A percentile compares a stretch with the other conserved stretches of the same genome.
Evolutionary conservation across 2,113 vertebrate genomes (phyloP).

Genomic region (Cricetomys ansorgei): DNA sequence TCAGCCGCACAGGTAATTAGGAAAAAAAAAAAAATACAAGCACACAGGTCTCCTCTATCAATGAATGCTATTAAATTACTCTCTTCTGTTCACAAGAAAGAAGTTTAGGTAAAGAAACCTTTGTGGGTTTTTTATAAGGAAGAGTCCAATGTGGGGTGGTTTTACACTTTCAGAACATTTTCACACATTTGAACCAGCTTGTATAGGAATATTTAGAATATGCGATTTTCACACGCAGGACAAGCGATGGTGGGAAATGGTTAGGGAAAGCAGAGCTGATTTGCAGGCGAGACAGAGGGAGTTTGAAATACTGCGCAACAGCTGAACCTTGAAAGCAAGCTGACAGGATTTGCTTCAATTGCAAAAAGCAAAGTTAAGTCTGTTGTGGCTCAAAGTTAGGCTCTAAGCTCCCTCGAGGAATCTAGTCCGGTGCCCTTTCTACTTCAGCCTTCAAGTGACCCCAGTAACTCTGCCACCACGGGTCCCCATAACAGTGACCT

Average conservation of each 20-base stretch:
- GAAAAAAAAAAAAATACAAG: slow-evolving; percentile 7
- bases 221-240: not conserved
- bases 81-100: slow-evolving; percentile 47
- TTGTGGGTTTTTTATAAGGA: slow-evolving; percentile 21
- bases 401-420: not conserved
- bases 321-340: slow-evolving; percentile 10
- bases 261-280: not conserved
- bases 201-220: not conserved
- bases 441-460: not conserved
- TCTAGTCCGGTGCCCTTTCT: not conserved
- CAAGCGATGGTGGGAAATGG: not conserved
- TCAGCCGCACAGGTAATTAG: slow-evolving; percentile 3
- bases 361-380: slow-evolving; percentile 20
- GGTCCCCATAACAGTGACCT: not conserved
- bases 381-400: not conserved
- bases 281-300: not conserved
- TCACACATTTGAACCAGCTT: not conserved
- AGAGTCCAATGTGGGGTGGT: not conserved
- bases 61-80: slow-evolving; percentile 40
- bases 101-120: slow-evolving; percentile 1
- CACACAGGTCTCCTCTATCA: not conserved
- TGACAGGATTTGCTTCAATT: slow-evolving; percentile 12
- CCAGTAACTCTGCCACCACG: rapidly evolving
- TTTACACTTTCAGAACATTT: slow-evolving; percentile 45
- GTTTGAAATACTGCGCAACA: slow-evolving; percentile 14